Base-by-base conservation (phyloP, 2,113 vertebrate genomes). In the Ciconia boyciana region DNA sequence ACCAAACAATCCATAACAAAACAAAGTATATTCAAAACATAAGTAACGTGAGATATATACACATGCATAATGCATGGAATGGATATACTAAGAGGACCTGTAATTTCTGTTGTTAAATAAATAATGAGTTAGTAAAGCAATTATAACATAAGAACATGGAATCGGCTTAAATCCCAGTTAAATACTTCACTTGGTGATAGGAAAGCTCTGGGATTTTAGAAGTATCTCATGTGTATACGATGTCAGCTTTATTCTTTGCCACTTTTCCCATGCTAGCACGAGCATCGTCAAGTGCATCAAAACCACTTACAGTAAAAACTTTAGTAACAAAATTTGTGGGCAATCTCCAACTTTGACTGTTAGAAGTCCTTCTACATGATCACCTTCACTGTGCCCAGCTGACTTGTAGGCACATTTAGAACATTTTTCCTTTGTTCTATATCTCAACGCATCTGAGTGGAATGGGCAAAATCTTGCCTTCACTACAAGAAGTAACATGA, bases 71-170 rank as follows among this genome's bases (percentile, higher is more conserved):
- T 94, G 85, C 32, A 93, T 61, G 11, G 25, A 0, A 57, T 77
- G 36, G 54, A 61, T 77, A 52, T 11, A 83, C 24, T 69, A 86
- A 87, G 54, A 92, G 11, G 49, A 83, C 51, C 44, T 71, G 32
- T 21, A 78, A 81, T 77, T 94, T 89, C 71, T 89, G 22, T 32
- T 80, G 46, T 74, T 96, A 88, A 87, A 88, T 93, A 94, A 93
- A 77, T 89, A 81, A 96, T 41, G n/a, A 96, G 71, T 79, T 90
- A 78, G 65, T 81, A 84, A 71, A 94, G 57, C 72, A 58, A 64
- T 74, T 68, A 22, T 48, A 54, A 76, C 34, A 19, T 26, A 51
- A 82, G 75, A 77, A 64, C 64, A 51, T 21, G 43, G 39, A 85
- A 88, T 2, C 84, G 51, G 62, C 28, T 77, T 43, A 81, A 82